Evolutionary conservation across 2,888 invertebrate genomes (phyloP).

Genomic region (Acanthosepion lycidas): DNA sequence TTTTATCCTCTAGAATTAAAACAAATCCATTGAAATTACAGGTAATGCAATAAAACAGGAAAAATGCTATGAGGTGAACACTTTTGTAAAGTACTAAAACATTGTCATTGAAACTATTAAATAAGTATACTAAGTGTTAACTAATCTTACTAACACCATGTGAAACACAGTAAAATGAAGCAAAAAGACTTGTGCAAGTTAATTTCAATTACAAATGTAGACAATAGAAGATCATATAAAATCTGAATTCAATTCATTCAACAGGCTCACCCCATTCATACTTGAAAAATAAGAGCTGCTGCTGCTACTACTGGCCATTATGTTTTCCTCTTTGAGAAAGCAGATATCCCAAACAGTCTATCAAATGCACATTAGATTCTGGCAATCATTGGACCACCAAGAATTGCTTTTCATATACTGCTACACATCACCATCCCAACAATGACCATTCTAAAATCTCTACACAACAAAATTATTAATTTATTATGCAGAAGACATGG

Average conservation of each 20-base stretch:
- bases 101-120: too few species aligned
- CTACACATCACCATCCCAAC: neutral
- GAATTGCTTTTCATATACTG: neutral
- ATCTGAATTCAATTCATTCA: neutral
- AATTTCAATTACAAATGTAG: neutral
- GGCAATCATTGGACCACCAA: neutral
- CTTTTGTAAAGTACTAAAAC: too few species aligned
- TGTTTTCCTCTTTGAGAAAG: neutral
- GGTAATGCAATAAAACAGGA: too few species aligned
- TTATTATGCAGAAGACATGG: conserved; percentile 15
- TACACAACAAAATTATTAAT: neutral
- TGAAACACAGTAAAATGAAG: neutral
- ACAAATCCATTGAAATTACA: too few species aligned
- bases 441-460: neutral
- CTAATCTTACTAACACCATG: neutral
- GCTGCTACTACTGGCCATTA: too few species aligned
- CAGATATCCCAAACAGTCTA: neutral
- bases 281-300: too few species aligned
- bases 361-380: neutral
- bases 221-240: neutral
- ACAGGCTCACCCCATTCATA: neutral
- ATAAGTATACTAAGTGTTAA: too few species aligned
- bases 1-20: too few species aligned
- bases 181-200: neutral
- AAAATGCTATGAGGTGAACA: too few species aligned